A percentile compares a stretch with the other conserved stretches of the same genome.
phyloP scores from a whole-genome alignment of 92 coral and sea anemone species.

The Epizoanthus stellaris region DNA sequence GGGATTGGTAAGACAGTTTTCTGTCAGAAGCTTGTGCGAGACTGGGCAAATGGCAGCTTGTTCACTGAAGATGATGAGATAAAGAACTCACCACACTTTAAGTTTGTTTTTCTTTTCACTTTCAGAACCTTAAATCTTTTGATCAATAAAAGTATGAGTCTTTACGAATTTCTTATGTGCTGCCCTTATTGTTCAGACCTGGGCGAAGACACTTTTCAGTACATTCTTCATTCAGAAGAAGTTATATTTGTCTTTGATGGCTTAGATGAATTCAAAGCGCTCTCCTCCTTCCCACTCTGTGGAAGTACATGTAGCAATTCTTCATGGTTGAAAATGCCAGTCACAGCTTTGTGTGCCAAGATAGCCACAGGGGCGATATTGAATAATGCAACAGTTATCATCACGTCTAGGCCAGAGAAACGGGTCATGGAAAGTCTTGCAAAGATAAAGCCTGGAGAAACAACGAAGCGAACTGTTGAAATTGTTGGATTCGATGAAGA shows the following conservation, averaged over 20 bases:
- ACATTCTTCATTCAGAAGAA: slow-evolving; percentile 48
- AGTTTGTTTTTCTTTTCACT: slow-evolving; percentile 32
- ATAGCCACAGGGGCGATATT: slow-evolving; percentile 41
- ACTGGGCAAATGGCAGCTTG: slow-evolving; percentile 40
- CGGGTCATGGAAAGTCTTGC: slow-evolving; percentile 30
- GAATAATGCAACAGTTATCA: slow-evolving; percentile 60
- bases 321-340: neutral
- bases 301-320: neutral
- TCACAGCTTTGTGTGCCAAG: slow-evolving; percentile 56
- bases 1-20: slow-evolving; percentile 72
- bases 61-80: neutral
- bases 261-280: slow-evolving; percentile 61
- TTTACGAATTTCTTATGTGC: slow-evolving; percentile 35
- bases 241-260: slow-evolving; percentile 68
- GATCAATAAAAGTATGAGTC: slow-evolving; percentile 18
- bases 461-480: slow-evolving; percentile 53
- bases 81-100: slow-evolving; percentile 3
- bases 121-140: slow-evolving; percentile 61
- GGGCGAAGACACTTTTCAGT: slow-evolving; percentile 35
- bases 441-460: neutral
- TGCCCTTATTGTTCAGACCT: slow-evolving; percentile 6
- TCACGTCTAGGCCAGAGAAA: slow-evolving; percentile 59
- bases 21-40: slow-evolving; percentile 51
- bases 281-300: neutral
- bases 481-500: slow-evolving; percentile 68